Evolutionary conservation across 2,113 vertebrate genomes (phyloP).

Genomic region (Phainopepla nitens): DNA sequence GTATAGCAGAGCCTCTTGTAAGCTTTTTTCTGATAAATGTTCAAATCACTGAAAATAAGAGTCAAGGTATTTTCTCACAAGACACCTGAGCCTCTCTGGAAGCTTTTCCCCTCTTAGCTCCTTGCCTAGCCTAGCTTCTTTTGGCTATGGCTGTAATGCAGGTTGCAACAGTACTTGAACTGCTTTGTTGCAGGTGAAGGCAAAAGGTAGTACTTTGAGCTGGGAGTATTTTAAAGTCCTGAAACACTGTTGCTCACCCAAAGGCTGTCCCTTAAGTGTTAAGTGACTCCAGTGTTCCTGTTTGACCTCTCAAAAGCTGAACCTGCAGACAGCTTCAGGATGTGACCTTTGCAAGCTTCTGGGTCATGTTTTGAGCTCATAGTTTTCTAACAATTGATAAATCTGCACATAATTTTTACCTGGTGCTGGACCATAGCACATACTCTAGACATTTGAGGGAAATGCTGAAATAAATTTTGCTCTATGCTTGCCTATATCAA

Average conservation of each 20-base stretch:
- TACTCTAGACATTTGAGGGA: not conserved
- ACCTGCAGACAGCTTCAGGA: not conserved
- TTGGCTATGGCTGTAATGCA: not conserved
- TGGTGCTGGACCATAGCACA: not conserved
- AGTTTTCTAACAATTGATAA: not conserved
- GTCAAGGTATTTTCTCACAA: not conserved
- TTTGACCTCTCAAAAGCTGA: not conserved
- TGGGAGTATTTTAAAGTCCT: too few species aligned
- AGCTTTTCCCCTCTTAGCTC: not conserved
- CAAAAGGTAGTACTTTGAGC: not conserved
- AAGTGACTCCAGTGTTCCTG: not conserved
- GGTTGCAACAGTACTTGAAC: not conserved
- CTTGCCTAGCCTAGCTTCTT: not conserved
- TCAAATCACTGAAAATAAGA: not conserved
- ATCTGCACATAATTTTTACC: not conserved
- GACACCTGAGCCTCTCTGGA: not conserved
- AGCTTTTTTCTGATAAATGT: not conserved
- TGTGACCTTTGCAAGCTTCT: not conserved
- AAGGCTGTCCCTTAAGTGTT: not conserved
- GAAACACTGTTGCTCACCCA: not conserved
- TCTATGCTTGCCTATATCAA: not conserved
- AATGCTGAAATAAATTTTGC: not conserved
- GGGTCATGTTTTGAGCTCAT: not conserved
- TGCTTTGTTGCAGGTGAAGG: not conserved
- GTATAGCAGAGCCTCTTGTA: not conserved